A percentile compares a stretch with the other conserved stretches of the same genome.
phyloP scores from a whole-genome alignment of 2,888 invertebrate genomes.

The Drosophila mulleri region DNA sequence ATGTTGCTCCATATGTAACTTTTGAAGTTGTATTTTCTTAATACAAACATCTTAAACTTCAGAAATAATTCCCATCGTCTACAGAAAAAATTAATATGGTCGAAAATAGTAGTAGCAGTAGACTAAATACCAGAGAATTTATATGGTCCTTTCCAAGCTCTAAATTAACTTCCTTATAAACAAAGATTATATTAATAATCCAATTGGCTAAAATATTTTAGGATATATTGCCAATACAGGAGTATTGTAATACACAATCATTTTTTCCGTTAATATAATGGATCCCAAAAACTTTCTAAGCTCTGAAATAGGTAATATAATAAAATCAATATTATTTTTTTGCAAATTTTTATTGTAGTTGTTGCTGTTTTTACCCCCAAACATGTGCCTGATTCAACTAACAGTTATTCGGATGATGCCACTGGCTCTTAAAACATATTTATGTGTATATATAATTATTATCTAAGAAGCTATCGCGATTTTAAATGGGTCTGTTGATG shows the following conservation, averaged over 20 bases:
- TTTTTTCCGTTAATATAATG: no score
- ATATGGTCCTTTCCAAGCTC: no score
- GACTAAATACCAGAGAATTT: no score
- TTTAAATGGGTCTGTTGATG: slow-evolving; percentile 82
- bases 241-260: no score
- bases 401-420: slow-evolving; percentile 65
- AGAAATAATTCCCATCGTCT: no score
- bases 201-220: not conserved
- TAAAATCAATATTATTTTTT: slow-evolving; percentile 1
- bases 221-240: not conserved
- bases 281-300: no score
- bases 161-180: not conserved
- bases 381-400: slow-evolving; percentile 70
- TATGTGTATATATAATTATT: slow-evolving; percentile 22
- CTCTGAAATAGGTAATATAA: not conserved
- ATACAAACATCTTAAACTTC: no score
- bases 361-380: slow-evolving; percentile 42
- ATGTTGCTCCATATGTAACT: not conserved
- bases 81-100: no score
- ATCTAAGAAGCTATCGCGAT: slow-evolving; percentile 67
- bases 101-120: no score
- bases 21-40: not conserved
- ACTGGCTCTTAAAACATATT: slow-evolving; percentile 62
- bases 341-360: slow-evolving; percentile 62
- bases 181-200: not conserved